Percentiles rank a stretch among this genome's conserved stretches.
phyloP scores from a whole-genome alignment of 2,888 invertebrate genomes.

The Sesamia inferens region DNA sequence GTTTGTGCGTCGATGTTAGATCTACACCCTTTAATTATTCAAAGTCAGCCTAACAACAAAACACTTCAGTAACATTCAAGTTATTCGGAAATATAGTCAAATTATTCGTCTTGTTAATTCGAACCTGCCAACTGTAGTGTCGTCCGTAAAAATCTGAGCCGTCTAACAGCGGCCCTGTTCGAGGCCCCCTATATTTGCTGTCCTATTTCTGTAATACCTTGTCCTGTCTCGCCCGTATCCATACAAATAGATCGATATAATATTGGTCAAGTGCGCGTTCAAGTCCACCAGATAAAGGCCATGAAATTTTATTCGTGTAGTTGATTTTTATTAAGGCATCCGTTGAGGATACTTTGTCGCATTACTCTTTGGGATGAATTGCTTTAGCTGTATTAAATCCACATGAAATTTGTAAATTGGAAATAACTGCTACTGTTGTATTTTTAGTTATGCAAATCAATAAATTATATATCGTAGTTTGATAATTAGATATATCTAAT shows the following conservation, averaged over 20 bases:
- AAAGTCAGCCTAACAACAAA: not conserved
- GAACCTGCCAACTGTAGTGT: constrained; percentile 20
- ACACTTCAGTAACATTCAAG: not conserved
- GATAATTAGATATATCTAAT: not conserved
- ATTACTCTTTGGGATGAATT: constrained; percentile 15
- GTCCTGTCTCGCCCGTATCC: constrained; percentile 52
- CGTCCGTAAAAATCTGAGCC: constrained; percentile 22
- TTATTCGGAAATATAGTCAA: constrained; percentile 14
- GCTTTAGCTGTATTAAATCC: constrained; percentile 14
- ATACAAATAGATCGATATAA: constrained; percentile 58
- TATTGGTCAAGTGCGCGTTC: constrained; percentile 58
- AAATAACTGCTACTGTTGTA: not conserved
- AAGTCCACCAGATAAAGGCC: constrained; percentile 40
- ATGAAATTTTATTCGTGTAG: constrained; percentile 50
- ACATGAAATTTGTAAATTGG: constrained; percentile 12
- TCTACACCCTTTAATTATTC: too few relatives aligned
- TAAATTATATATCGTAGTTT: not conserved
- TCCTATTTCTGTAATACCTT: constrained; percentile 51
- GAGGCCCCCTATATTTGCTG: constrained; percentile 48
- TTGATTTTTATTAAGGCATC: constrained; percentile 50
- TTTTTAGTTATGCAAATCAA: not conserved
- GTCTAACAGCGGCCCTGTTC: constrained; percentile 15
- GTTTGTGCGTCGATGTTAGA: too few relatives aligned
- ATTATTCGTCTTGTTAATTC: constrained; percentile 31
- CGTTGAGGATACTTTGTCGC: constrained; percentile 17